A percentile compares a stretch with the other conserved stretches of the same genome.
phyloP scores from a whole-genome alignment of 2,888 invertebrate species.

The Camptogramma bilineatum region DNA sequence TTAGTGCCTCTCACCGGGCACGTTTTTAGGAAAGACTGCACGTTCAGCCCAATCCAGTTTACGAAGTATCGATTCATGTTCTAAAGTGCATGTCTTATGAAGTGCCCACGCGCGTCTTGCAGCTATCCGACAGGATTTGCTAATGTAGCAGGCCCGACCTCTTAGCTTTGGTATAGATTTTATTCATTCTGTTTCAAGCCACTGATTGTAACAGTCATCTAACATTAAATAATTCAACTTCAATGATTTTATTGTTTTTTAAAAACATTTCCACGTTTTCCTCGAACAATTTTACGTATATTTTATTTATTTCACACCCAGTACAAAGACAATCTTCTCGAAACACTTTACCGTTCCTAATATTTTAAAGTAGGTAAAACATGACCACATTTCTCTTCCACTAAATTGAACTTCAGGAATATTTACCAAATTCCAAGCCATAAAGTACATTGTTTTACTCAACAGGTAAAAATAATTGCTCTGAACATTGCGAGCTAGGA shows the following conservation, averaged over 20 bases:
- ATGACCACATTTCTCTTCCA: slow-evolving; percentile 57
- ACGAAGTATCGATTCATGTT: no score
- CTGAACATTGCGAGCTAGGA: slow-evolving; percentile 38
- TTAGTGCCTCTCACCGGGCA: no score
- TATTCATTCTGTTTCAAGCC: no score
- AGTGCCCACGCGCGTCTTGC: no score
- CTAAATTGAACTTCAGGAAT: slow-evolving; percentile 56
- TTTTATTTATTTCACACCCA: slow-evolving; percentile 4
- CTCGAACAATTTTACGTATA: not conserved
- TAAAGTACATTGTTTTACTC: slow-evolving; percentile 60
- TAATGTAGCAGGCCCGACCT: no score
- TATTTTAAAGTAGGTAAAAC: slow-evolving; percentile 41
- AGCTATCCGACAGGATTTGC: no score
- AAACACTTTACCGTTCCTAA: slow-evolving; percentile 21
- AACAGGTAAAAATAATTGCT: slow-evolving; percentile 70
- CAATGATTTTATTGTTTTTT: not conserved
- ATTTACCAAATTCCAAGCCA: slow-evolving; percentile 62
- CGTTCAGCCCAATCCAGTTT: no score
- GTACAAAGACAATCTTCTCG: slow-evolving; percentile 17
- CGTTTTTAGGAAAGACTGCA: no score
- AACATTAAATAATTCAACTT: no score
- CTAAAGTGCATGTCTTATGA: no score
- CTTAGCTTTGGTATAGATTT: no score
- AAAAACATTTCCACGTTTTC: not conserved
- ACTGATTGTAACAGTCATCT: no score